A percentile compares a stretch with the other conserved stretches of the same genome.
phyloP scores from a whole-genome alignment of 2,797 vertebrate genomes.

The Scolopax rusticola region DNA sequence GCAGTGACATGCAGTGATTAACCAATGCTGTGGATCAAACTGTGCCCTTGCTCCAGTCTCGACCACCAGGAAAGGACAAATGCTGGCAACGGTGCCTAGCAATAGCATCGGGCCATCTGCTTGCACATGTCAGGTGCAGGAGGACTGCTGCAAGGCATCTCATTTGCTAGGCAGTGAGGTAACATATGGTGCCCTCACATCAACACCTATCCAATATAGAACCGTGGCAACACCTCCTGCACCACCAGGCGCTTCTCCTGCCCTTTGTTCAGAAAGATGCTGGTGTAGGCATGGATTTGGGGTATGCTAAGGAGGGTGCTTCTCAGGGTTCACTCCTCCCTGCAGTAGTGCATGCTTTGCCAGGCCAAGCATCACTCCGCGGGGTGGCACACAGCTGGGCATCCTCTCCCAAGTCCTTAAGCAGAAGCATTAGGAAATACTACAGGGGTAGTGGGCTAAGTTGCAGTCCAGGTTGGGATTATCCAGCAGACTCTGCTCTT shows the following conservation, averaged over 20 bases:
- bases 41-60: not conserved
- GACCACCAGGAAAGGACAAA: not conserved
- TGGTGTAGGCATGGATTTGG: accelerated
- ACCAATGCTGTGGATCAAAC: not conserved
- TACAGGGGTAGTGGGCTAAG: not conserved
- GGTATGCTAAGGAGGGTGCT: not conserved
- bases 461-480: not conserved
- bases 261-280: not conserved
- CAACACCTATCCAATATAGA: not conserved
- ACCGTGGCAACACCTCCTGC: not conserved
- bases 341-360: not conserved
- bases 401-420: not conserved
- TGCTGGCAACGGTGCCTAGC: not conserved
- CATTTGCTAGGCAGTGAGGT: not conserved
- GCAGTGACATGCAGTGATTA: not conserved
- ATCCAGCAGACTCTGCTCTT: not conserved
- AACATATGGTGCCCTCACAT: not conserved
- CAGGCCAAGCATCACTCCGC: not conserved
- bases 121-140: not conserved
- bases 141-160: not conserved
- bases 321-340: not conserved
- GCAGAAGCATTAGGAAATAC: not conserved
- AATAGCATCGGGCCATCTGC: conserved; percentile 20
- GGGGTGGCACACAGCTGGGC: not conserved
- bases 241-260: accelerated